Base-by-base conservation (phyloP, 30 jellyfish, hydroid and myxozoan species). In the Rhopilema esculentum region DNA sequence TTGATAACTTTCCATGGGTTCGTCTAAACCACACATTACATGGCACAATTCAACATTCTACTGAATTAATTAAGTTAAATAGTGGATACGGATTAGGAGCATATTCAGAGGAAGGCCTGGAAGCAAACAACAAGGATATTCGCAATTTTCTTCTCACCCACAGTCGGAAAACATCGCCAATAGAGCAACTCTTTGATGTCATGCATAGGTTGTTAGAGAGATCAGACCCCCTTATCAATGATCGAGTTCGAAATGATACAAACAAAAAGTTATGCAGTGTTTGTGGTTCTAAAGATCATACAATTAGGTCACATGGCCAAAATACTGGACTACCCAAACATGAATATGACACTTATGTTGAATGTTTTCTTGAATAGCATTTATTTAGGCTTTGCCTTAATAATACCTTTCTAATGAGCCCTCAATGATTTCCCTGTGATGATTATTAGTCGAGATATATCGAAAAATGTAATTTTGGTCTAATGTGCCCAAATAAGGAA, bases 81-180 rank as follows among this genome's bases (percentile, higher is more conserved):
- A 30, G 73, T 63, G 73, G 73, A 63, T 27, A 63, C n/a, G 6
- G 7, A 6, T 63, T 2, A 17, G 73, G 7, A 19, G 73, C n/a
- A 30, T 17, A 63, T 63, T 63, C 73, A 63, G 73, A 17, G 19
- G 73, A 63, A 63, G 73, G 73, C n/a, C 24, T 63, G n/a, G 73
- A 63, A 17, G 73, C 73, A 27, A 63, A 63, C 19, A 63, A 63
- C 16, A 63, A 63, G 24, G 73, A 63, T 63, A 63, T 63, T 19
- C 19, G 73, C n/a, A 63, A 63, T 30, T 6, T 2, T 63, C 19
- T 63, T 27, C 29, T 19, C n/a, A 27, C n/a, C 73, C n/a, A 19
- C 29, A 63, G 73, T 63, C n/a, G 73, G 24, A 63, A 63, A 63
- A 63, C 73, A 63, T 27, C 29, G 8, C n/a, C 73, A 19, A 63